Conservation (phyloP, 1,140 invertebrate species). For the Ceratina calcarata region DNA sequence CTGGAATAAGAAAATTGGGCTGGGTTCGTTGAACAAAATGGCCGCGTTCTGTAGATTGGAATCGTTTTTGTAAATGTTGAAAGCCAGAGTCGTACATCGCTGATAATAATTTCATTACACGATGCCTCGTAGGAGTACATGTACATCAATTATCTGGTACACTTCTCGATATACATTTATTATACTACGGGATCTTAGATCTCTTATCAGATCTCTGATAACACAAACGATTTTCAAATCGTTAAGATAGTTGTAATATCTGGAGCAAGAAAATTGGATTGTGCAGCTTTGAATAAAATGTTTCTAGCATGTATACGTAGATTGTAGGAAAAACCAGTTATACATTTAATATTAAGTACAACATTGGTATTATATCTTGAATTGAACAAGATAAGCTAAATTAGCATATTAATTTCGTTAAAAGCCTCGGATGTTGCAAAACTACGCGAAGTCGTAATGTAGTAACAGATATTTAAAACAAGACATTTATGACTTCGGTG, state of each 20-base stretch:
- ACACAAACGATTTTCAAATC: background rate
- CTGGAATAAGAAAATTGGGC: slow-evolving; percentile 70
- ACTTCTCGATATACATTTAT: background rate
- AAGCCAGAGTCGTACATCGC: background rate
- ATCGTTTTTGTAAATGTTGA: background rate
- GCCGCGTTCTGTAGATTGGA: slow-evolving; percentile 14
- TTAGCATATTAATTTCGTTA: too few relatives aligned
- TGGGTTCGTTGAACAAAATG: slow-evolving; percentile 60
- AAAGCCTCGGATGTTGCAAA: too few relatives aligned
- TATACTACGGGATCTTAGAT: background rate
- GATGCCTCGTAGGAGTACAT: background rate
- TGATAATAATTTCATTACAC: background rate
- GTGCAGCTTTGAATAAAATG: background rate
- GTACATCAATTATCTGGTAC: background rate
- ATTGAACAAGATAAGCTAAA: too few relatives aligned
- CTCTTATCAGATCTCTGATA: background rate
- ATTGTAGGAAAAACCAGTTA: too few relatives aligned
- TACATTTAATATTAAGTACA: too few relatives aligned
- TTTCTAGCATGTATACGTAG: background rate
- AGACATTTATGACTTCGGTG: too few relatives aligned
- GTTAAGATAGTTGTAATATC: background rate
- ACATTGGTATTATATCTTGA: too few relatives aligned
- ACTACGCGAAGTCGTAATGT: too few relatives aligned
- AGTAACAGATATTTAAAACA: too few relatives aligned
- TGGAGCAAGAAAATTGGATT: background rate